Evolutionary conservation across 1,140 invertebrate species (phyloP), one percentile per base, ranked within the genome.

Genomic region (Cotesia vestalis): DNA sequence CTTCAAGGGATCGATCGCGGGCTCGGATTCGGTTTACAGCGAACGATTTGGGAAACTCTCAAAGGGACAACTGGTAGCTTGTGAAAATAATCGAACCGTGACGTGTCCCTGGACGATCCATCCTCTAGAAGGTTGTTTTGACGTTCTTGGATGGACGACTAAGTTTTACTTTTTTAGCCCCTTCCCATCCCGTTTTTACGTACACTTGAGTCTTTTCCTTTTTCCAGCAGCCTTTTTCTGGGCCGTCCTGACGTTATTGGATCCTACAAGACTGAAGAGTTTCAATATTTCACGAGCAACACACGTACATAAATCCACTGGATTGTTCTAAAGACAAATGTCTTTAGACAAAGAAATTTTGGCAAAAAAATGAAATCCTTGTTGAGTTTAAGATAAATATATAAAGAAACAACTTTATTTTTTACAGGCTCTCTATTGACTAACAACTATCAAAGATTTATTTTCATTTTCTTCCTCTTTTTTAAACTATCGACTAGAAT

Each of bases 21-120:
- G 40, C 62, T 64, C 40, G 46, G n/a, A 38, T 11, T 64, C 35
- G 14, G 62, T 64, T 64, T 64, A 64, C 14, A 64, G 14, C 35
- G 51, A 64, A 64, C 40, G 62, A 11, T 51, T 64, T 20, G 11
- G 17, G 59, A 4, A 51, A 64, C n/a, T n/a, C 62, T 27, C 40
- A 11, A 67, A 67, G 66, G 66, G 51, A 34, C 51, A 14, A 17
- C 40, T 9, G 51, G 20, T 46, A 46, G 40, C 40, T 62, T 35
- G 36, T 36, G 60, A 53, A 55, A 67, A 67, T 67, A 67, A 67
- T 67, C 66, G 66, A 55, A 67, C 51, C 51, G 20, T 67, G 40
- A 53, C 51, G 51, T 67, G 60, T 62, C 63, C 38, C 46, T 40
- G 5, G 63, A 66, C 63, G 66, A 67, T 67, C 66, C 8, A 67